These are phyloP conservation scores for Cheilosia variabilis DNA, from an alignment of 2,888 invertebrate species.

Conservation along the genomic window DNA sequence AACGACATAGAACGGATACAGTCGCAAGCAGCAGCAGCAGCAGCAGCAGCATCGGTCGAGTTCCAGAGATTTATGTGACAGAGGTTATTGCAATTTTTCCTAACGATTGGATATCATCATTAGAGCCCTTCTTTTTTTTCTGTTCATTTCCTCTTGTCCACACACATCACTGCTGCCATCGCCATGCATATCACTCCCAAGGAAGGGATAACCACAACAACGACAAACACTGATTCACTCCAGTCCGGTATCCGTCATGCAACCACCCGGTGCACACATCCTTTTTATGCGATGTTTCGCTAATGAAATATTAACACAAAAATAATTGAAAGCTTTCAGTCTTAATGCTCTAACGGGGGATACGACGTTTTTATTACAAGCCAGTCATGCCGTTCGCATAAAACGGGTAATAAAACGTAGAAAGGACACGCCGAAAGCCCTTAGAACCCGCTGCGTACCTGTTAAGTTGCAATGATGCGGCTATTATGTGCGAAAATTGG, in stretches of 20 bases:
- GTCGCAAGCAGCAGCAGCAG: conserved; percentile 22
- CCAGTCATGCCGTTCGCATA: conserved; percentile 65
- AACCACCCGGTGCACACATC: conserved; percentile 12
- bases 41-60: conserved; percentile 6
- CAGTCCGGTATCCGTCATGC: neutral
- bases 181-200: conserved; percentile 23
- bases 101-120: conserved; percentile 69
- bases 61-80: conserved; percentile 69
- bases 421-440: conserved; percentile 57
- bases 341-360: conserved; percentile 55
- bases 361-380: conserved; percentile 50
- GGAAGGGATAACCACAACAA: conserved; percentile 50
- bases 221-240: conserved; percentile 56
- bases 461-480: conserved; percentile 46
- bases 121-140: conserved; percentile 15
- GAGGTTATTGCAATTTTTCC: conserved; percentile 71
- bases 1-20: conserved; percentile 13
- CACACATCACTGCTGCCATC: conserved; percentile 9
- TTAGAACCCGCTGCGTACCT: conserved; percentile 52
- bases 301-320: conserved; percentile 82
- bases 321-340: conserved; percentile 82
- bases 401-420: conserved; percentile 68
- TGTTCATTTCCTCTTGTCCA: conserved; percentile 23
- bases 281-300: conserved; percentile 77
- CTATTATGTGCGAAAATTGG: conserved; percentile 69